Evolutionary conservation across 2,113 vertebrate genomes (phyloP).

Genomic region (Lontra canadensis): DNA sequence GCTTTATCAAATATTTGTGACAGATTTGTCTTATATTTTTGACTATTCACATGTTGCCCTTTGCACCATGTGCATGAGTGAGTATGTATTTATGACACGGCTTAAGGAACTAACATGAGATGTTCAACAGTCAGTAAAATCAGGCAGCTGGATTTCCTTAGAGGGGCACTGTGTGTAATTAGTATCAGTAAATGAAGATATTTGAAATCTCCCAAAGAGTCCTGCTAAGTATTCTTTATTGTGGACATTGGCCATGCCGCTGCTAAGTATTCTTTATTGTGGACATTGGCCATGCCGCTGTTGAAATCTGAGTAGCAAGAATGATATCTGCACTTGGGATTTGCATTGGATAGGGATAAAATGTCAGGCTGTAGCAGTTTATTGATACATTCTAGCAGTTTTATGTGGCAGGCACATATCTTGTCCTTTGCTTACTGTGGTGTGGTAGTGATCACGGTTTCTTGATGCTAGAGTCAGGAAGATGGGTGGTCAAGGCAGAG

Average conservation of each 20-base stretch:
- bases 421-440: neutral
- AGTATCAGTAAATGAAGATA: neutral
- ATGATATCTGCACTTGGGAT: neutral
- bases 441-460: neutral
- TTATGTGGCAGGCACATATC: neutral
- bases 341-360: neutral
- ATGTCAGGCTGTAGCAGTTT: too few relatives aligned
- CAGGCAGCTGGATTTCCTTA: neutral
- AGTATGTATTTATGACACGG: neutral
- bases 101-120: neutral
- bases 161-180: neutral
- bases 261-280: neutral
- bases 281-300: neutral
- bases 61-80: accelerated
- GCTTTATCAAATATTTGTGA: neutral
- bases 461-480: neutral
- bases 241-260: neutral
- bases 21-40: neutral
- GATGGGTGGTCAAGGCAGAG: neutral
- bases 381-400: neutral
- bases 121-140: neutral
- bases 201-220: neutral
- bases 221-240: neutral
- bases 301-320: neutral
- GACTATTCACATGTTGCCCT: neutral